phyloP scores from a whole-genome alignment of 2,888 invertebrate species.

The Epsilonema sp. region DNA sequence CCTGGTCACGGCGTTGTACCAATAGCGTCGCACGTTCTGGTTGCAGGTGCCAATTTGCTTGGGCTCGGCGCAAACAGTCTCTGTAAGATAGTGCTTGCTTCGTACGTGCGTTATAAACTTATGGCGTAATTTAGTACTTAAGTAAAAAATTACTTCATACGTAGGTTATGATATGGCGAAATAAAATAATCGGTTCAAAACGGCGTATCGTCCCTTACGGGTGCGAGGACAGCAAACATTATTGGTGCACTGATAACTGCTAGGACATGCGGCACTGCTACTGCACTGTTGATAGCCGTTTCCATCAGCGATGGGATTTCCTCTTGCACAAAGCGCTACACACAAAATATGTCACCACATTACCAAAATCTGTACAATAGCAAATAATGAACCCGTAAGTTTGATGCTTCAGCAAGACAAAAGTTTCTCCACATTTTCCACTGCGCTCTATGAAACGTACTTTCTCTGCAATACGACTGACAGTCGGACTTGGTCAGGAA shows the following conservation, averaged over 20 bases:
- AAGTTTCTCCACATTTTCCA: not conserved
- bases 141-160: not conserved
- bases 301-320: constrained; percentile 3
- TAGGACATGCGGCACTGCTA: constrained; percentile 17
- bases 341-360: not conserved
- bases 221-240: constrained; percentile 24
- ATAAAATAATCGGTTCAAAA: no score
- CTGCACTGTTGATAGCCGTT: constrained; percentile 14
- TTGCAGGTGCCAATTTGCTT: constrained; percentile 26
- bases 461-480: constrained; percentile 15
- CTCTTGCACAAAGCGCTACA: constrained; percentile 7
- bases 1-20: constrained; percentile 22
- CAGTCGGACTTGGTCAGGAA: constrained; percentile 17
- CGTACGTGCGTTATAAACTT: no score
- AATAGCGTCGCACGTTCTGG: constrained; percentile 21
- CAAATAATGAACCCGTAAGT: not conserved
- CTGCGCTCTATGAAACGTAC: constrained; percentile 11
- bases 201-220: constrained; percentile 12
- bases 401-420: not conserved
- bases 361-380: not conserved
- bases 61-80: constrained; percentile 27
- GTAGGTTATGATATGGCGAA: no score
- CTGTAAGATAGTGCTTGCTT: no score
- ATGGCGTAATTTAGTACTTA: not conserved
- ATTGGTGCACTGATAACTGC: constrained; percentile 19